Conservation (phyloP, 2,888 invertebrate species). For the Agriopis marginaria region DNA sequence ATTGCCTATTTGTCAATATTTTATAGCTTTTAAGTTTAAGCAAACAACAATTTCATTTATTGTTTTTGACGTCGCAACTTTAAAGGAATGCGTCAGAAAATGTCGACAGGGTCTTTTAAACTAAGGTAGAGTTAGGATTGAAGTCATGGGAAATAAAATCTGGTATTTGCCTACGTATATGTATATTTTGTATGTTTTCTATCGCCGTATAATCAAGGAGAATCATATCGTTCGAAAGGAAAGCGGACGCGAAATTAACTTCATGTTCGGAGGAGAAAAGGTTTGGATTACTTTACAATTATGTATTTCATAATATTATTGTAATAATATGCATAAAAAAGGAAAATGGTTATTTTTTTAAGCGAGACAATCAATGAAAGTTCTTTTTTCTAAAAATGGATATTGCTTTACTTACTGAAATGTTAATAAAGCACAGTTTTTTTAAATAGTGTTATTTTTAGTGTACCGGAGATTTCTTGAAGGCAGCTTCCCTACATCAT, state of each 20-base stretch:
- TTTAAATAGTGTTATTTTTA: background rate
- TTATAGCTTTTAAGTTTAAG: constrained; percentile 35
- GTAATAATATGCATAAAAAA: background rate
- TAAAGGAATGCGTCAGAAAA: constrained; percentile 49
- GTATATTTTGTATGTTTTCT: constrained; percentile 26
- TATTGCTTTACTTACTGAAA: background rate
- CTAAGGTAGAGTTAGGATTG: constrained; percentile 82
- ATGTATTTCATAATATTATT: constrained; percentile 3
- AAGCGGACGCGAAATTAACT: constrained; percentile 46
- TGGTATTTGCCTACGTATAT: constrained; percentile 37
- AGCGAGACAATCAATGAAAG: constrained; percentile 14
- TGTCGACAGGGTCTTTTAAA: constrained; percentile 83
- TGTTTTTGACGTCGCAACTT: constrained; percentile 50
- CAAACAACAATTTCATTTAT: constrained; percentile 36
- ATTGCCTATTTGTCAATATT: constrained; percentile 37
- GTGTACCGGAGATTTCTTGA: too few species aligned
- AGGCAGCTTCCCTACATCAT: too few species aligned
- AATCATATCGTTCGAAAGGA: constrained; percentile 22
- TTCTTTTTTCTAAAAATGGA: constrained; percentile 20
- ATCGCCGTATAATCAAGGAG: constrained; percentile 12
- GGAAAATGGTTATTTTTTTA: constrained; percentile 1
- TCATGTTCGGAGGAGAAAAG: background rate
- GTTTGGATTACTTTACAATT: constrained; percentile 1
- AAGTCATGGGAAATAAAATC: constrained; percentile 52
- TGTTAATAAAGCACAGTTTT: background rate